Base-by-base conservation (phyloP, 2,113 vertebrate species). In the Notarius quadriscutis region DNA sequence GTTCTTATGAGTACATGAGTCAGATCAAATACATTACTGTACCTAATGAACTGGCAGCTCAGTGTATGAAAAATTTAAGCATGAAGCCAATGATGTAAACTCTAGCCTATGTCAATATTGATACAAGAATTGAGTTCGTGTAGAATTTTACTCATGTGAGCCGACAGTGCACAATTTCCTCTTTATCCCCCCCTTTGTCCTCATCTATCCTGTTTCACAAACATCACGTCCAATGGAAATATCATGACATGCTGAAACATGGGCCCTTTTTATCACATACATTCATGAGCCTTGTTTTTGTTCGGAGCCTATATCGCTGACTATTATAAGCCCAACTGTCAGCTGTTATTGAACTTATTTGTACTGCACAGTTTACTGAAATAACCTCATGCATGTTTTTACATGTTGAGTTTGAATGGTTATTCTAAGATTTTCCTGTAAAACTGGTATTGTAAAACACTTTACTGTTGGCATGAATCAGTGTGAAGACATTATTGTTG, bases 301-400 rank as follows among this genome's bases (percentile, higher is more conserved):
- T 77, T 77, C n/a, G 22, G 48, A 80, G 27, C 15, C 15, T 58
- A 20, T 20, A 80, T 10, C 78, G 4, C 20, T 58, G 53, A 71
- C 50, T 30, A 22, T 53, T 15, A 71, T 27, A 84, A 34, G 18
- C 48, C 12, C 41, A 30, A 34, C 27, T 53, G 78, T 34, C 78
- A 20, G 55, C 27, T 58, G 27, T 20, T 58, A 17, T 27, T 58
- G 20, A 34, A 58, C 58, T 58, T 58, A 20, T 20, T 55, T 71
- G 50, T 30, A 67, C 60, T 55, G 1, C 25, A 55, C 9, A 4
- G 30, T 55, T 27, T 84, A 50, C 20, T 71, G 50, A 53, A 30
- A 80, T 5, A 71, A 84, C n/a, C 41, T 65, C 17, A 83, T 51
- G 30, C 62, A 53, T 53, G 81, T 67, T 83, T 51, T 69, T 11